Evolutionary conservation across 2,797 vertebrate genomes (phyloP), one percentile per base, ranked within the genome.

Genomic region (Cynodonichthys magdalenae): DNA sequence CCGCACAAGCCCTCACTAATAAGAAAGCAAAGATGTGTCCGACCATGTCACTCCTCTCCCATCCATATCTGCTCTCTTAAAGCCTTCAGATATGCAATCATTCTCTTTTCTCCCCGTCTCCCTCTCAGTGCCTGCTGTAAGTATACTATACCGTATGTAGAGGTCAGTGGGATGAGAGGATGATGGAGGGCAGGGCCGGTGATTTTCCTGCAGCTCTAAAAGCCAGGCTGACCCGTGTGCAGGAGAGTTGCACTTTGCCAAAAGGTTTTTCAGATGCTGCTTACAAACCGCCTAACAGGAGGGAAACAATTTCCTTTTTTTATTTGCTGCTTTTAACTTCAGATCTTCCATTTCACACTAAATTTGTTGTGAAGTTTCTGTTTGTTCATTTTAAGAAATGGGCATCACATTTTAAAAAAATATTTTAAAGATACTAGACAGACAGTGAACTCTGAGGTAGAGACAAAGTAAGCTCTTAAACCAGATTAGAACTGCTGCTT

Each of bases 1-100:
- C 77, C 3, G 59, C 42, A 52, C 83, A 74, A 77, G 74, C 67
- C 76, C 71, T 63, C 69, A 27, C 87, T 91, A 92, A 91, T 90
- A 90, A 90, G 89, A 90, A 83, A 86, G 84, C 83, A 80, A 83
- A 86, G 81, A 90, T 74, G 74, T 82, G 83, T 82, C 82, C 73
- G 66, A 79, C 62, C 83, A 75, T 84, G 83, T 81, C 84, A 69
- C 76, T 75, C 79, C 78, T 71, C 82, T 72, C 53, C 62, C 81
- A 69, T 84, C 74, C 77, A 75, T 71, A 81, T 79, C 74, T 11
- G 53, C 77, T 84, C 84, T 79, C 80, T 59, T 62, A 57, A 65
- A 71, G 83, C 87, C 82, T 80, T 86, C 86, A 85, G 81, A 88
- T 86, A 90, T 85, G 79, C 84, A 87, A 88, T 86, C 87, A 87